phyloP scores from a whole-genome alignment of 2,113 vertebrate genomes.

The Meriones unguiculatus region DNA sequence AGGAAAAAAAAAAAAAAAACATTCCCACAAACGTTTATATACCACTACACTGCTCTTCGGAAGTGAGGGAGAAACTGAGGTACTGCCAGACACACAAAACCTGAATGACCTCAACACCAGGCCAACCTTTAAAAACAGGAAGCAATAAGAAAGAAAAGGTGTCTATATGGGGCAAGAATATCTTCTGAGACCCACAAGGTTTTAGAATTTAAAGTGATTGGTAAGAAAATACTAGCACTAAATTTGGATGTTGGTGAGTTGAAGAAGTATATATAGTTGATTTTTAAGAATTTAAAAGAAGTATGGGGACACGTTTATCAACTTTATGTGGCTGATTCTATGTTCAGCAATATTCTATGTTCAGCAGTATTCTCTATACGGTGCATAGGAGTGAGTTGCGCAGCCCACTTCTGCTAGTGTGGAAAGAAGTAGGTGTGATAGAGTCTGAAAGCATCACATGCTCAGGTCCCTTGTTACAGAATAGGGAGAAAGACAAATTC shows the following conservation, averaged over 20 bases:
- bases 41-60: not conserved
- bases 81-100: not conserved
- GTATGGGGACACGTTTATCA: not conserved
- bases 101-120: not conserved
- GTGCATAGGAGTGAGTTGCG: not conserved
- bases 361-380: not conserved
- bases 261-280: not conserved
- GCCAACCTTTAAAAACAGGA: not conserved
- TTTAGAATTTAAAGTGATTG: not conserved
- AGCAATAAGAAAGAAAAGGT: not conserved
- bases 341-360: not conserved
- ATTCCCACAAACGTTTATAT: not conserved
- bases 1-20: not conserved
- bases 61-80: not conserved
- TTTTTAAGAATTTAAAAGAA: not conserved
- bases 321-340: not conserved
- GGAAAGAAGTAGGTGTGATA: not conserved
- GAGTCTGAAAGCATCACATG: not conserved
- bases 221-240: not conserved
- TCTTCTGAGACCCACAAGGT: not conserved
- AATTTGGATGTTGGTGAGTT: not conserved
- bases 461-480: not conserved
- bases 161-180: not conserved
- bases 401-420: not conserved
- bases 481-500: not conserved